A percentile compares a stretch with the other conserved stretches of the same genome.
These are phyloP conservation scores for Athalia rosae DNA, from an alignment of 2,888 invertebrate genomes.

Conservation along the genomic window DNA sequence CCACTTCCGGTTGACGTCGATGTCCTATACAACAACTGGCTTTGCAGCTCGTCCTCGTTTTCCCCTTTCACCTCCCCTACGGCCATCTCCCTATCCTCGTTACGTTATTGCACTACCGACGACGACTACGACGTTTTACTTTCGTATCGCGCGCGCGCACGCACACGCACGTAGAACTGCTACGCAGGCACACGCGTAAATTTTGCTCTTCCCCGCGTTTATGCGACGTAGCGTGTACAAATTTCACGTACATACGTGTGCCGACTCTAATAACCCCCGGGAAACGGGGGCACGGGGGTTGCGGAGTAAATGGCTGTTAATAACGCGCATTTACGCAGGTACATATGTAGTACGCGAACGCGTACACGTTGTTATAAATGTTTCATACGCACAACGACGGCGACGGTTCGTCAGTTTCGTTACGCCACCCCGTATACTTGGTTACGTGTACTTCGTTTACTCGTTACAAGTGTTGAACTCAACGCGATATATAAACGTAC, in stretches of 20 bases:
- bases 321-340: constrained; percentile 11
- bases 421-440: constrained; percentile 25
- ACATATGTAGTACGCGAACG: too few relatives aligned
- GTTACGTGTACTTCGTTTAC: constrained; percentile 10
- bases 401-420: constrained; percentile 14
- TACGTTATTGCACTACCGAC: too few relatives aligned
- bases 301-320: constrained; percentile 43
- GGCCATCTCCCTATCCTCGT: not conserved
- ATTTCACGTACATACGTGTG: constrained; percentile 13
- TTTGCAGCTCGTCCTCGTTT: constrained; percentile 24
- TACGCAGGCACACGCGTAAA: too few relatives aligned
- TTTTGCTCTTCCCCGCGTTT: not conserved
- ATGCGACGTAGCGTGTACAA: not conserved
- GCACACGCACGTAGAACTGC: too few relatives aligned
- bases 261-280: constrained; percentile 35
- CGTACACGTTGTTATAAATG: too few relatives aligned
- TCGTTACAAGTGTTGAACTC: not conserved
- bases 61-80: not conserved
- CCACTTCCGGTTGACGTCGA: constrained; percentile 39
- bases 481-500: not conserved
- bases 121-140: too few relatives aligned
- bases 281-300: constrained; percentile 29
- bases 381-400: not conserved
- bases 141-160: too few relatives aligned
- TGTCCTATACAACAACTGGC: constrained; percentile 18